A percentile compares a stretch with the other conserved stretches of the same genome.
Evolutionary conservation across 35 echinoderm and acorn worm genomes (phyloP).

Genomic region (Nesometra sesokonis): DNA sequence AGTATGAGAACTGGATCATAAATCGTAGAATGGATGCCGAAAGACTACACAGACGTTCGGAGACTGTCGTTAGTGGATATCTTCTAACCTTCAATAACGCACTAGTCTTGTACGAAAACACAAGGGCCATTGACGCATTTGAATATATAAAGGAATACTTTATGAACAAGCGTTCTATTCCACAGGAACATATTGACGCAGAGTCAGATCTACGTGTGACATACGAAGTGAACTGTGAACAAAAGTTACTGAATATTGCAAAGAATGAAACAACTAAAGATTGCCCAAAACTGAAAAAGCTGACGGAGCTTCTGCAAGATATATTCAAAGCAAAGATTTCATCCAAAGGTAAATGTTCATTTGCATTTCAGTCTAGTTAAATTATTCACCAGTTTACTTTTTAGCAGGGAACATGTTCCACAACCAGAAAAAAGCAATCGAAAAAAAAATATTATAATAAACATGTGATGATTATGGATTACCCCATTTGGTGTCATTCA

Average conservation of each 20-base stretch:
- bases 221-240: background rate
- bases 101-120: slow-evolving; percentile 46
- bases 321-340: slow-evolving; percentile 21
- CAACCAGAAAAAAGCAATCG: too few relatives aligned
- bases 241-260: slow-evolving; percentile 15
- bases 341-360: slow-evolving; percentile 43
- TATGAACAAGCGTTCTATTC: background rate
- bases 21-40: slow-evolving; percentile 26
- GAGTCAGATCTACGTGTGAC: slow-evolving; percentile 5
- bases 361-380: too few relatives aligned
- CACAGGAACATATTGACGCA: background rate
- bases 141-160: slow-evolving; percentile 18
- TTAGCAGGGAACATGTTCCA: too few relatives aligned
- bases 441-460: too few relatives aligned
- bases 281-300: slow-evolving; percentile 29
- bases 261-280: background rate
- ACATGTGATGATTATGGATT: too few relatives aligned
- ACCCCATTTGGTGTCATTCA: too few relatives aligned
- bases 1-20: slow-evolving; percentile 40
- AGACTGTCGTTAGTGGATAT: slow-evolving; percentile 23
- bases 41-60: background rate
- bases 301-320: slow-evolving; percentile 8
- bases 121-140: slow-evolving; percentile 30
- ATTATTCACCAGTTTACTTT: too few relatives aligned
- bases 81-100: slow-evolving; percentile 44